A percentile compares a stretch with the other conserved stretches of the same genome.
Conservation (phyloP, 2,113 vertebrate genomes). For the Conger conger region DNA sequence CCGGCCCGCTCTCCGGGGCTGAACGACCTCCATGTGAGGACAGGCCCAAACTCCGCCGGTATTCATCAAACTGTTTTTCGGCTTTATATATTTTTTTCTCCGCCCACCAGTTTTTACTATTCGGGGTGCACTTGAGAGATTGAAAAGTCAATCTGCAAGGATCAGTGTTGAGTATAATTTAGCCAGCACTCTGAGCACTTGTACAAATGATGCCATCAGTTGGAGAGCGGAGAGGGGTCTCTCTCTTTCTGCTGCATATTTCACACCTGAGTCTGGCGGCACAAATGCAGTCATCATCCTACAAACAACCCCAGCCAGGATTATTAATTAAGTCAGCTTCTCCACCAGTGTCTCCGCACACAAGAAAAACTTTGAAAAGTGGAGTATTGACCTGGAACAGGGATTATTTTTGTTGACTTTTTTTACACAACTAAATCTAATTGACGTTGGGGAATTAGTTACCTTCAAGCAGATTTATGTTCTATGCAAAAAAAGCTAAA, state of each 20-base stretch:
- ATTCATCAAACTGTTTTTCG: slow-evolving; percentile 39
- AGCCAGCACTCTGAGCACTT: slow-evolving; percentile 54
- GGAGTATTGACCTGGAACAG: slow-evolving; percentile 24
- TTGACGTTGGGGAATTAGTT: not conserved
- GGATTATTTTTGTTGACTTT: slow-evolving; percentile 17
- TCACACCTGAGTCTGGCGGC: slow-evolving; percentile 14
- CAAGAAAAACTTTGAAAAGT: not conserved
- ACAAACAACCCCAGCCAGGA: slow-evolving; percentile 21
- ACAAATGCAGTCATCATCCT: not conserved
- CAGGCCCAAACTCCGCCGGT: slow-evolving; percentile 25
- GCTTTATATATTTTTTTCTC: slow-evolving; percentile 18
- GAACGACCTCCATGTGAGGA: not conserved
- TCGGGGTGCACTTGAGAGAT: slow-evolving; percentile 29
- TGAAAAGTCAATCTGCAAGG: slow-evolving; percentile 58
- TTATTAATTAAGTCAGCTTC: slow-evolving; percentile 43
- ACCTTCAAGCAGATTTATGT: not conserved
- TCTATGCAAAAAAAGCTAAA: not conserved
- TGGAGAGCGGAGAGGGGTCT: slow-evolving; percentile 48
- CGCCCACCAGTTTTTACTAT: slow-evolving; percentile 22
- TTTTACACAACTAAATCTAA: not conserved
- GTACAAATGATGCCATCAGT: slow-evolving; percentile 56
- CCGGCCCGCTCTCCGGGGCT: too few relatives aligned
- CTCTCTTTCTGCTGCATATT: slow-evolving; percentile 29
- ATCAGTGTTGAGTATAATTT: slow-evolving; percentile 56
- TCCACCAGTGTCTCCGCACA: slow-evolving; percentile 27